Percentiles rank a stretch among this genome's conserved stretches.
phyloP scores from a whole-genome alignment of 2,797 vertebrate species.

The Octomys mimax region DNA sequence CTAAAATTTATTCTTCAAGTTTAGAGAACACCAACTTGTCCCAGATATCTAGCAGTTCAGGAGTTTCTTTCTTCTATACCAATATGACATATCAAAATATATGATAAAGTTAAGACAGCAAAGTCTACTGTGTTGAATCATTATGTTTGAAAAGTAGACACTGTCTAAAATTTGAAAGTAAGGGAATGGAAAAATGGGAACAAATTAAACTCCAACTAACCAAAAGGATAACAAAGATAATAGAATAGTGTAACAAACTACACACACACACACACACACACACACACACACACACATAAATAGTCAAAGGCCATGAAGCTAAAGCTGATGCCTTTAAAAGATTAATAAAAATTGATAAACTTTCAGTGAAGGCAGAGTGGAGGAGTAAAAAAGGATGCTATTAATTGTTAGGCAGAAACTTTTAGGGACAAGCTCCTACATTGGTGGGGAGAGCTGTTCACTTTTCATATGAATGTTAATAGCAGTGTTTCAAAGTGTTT shows the following conservation, averaged over 20 bases:
- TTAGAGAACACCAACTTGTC: too few relatives aligned
- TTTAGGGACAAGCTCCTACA: not conserved
- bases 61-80: too few relatives aligned
- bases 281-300: not conserved
- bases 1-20: too few relatives aligned
- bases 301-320: not conserved
- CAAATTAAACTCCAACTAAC: constrained; percentile 24
- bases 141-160: not conserved
- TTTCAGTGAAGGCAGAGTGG: not conserved
- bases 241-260: not conserved
- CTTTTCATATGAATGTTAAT: not conserved
- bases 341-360: not conserved
- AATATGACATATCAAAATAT: not conserved
- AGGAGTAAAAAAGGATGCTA: not conserved
- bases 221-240: not conserved
- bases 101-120: not conserved
- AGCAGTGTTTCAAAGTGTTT: not conserved
- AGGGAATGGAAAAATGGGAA: not conserved
- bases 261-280: not conserved
- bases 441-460: not conserved
- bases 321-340: not conserved
- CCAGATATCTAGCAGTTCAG: too few relatives aligned
- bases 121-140: not conserved
- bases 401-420: not conserved
- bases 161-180: not conserved